Conservation (phyloP, 2,888 invertebrate species). For the Stenotaenia linearis region DNA sequence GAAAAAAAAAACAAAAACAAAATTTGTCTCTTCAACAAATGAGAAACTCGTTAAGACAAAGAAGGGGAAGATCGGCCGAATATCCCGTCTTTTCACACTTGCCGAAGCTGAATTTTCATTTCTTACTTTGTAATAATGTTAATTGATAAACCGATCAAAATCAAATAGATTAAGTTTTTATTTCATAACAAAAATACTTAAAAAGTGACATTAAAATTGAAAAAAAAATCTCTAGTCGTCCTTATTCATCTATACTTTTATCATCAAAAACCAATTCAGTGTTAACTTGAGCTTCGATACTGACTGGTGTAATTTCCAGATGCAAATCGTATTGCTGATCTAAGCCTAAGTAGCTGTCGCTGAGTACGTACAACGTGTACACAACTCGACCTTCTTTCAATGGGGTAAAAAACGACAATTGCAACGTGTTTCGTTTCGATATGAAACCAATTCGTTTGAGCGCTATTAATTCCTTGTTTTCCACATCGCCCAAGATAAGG, state of each 20-base stretch:
- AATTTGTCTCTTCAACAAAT: constrained; percentile 10
- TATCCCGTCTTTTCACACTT: constrained; percentile 12
- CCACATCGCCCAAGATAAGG: constrained; percentile 69
- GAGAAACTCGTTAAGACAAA: neutral
- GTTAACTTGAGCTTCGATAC: constrained; percentile 32
- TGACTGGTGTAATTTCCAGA: constrained; percentile 43
- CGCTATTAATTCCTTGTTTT: constrained; percentile 67
- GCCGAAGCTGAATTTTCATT: constrained; percentile 14
- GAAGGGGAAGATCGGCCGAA: neutral
- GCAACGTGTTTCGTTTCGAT: constrained; percentile 46
- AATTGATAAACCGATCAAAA: constrained; percentile 10
- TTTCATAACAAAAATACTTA: neutral
- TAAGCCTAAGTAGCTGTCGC: constrained; percentile 86
- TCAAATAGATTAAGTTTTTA: neutral
- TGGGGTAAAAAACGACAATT: constrained; percentile 61
- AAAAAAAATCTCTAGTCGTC: neutral
- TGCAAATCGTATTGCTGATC: constrained; percentile 76
- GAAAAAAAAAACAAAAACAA: neutral
- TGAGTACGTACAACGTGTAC: constrained; percentile 77
- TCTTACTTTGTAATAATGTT: constrained; percentile 19
- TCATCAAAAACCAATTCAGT: neutral
- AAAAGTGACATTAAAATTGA: neutral
- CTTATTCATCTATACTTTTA: neutral
- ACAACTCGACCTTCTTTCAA: constrained; percentile 58
- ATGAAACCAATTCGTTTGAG: constrained; percentile 62